These are phyloP conservation scores for Callionymus lyra DNA, from an alignment of 2,113 vertebrate species.

Conservation along the genomic window DNA sequence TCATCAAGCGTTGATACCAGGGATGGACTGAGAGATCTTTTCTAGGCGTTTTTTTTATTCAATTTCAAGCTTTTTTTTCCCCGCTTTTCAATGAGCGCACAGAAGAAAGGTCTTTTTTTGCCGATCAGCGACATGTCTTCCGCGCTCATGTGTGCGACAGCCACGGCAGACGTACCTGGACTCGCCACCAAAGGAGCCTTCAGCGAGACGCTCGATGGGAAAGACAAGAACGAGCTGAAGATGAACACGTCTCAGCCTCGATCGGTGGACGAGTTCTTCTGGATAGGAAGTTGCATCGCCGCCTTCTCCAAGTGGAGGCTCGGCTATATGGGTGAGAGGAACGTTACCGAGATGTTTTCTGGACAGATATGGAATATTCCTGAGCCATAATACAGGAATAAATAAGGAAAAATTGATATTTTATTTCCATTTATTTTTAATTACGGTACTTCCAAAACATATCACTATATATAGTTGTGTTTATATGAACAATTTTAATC, in stretches of 20 bases:
- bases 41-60: neutral
- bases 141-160: conserved; percentile 23
- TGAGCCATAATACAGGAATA: no score
- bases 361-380: neutral
- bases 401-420: no score
- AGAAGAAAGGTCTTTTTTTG: conserved; percentile 26
- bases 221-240: conserved; percentile 13
- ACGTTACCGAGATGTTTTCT: neutral
- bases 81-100: conserved; percentile 20
- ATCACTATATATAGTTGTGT: no score
- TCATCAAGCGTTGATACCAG: conserved; percentile 36
- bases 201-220: conserved; percentile 7
- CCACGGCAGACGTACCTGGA: conserved; percentile 37
- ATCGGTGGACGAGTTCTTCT: conserved; percentile 74
- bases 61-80: conserved; percentile 3
- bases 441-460: no score
- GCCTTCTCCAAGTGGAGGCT: conserved; percentile 72
- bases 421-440: no score
- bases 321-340: conserved; percentile 76
- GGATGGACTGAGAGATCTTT: conserved; percentile 3
- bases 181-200: conserved; percentile 41
- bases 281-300: conserved; percentile 73
- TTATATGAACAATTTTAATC: no score
- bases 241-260: conserved; percentile 49
- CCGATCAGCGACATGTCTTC: conserved; percentile 27